Conservation (phyloP, 2,888 invertebrate species). For the Ormyrus nitidulus region DNA sequence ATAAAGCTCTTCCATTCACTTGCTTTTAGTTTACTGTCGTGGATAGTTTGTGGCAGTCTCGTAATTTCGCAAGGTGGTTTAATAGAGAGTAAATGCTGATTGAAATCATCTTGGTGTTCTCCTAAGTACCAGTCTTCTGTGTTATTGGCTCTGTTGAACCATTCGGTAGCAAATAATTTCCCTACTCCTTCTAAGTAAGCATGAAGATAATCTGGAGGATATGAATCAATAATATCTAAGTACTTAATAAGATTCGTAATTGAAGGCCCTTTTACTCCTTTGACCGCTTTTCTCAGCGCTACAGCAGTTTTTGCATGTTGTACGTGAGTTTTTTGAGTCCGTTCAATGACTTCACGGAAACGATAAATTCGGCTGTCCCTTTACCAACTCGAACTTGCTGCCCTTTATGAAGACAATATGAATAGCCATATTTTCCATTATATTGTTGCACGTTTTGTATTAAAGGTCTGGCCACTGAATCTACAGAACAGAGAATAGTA, state of each 20-base stretch:
- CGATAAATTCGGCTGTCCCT: conserved; percentile 45
- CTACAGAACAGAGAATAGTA: conserved; percentile 4
- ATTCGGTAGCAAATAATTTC: conserved; percentile 42
- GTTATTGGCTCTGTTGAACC: conserved; percentile 37
- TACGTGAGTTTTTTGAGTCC: neutral
- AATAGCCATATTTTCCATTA: conserved; percentile 14
- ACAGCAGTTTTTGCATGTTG: conserved; percentile 23
- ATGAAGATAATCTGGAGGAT: too few species aligned
- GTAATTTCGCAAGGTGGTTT: conserved; percentile 52
- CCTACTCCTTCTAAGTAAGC: conserved; percentile 45
- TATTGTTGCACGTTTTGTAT: conserved; percentile 15
- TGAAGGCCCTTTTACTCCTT: conserved; percentile 52
- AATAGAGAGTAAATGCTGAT: conserved; percentile 36
- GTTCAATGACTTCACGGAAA: neutral
- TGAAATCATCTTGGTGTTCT: conserved; percentile 9
- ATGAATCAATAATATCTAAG: conserved; percentile 50
- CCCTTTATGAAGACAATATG: conserved; percentile 6
- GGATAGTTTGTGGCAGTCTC: conserved; percentile 15
- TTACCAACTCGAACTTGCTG: neutral
- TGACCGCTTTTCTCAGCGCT: conserved; percentile 11
- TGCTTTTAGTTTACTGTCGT: conserved; percentile 49
- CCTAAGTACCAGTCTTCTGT: conserved; percentile 39
- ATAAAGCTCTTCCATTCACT: conserved; percentile 53
- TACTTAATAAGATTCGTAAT: conserved; percentile 30
- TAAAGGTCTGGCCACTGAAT: conserved; percentile 9